These are phyloP conservation scores for Saxidomus purpurata DNA, from an alignment of 1,140 invertebrate species.

Conservation along the genomic window DNA sequence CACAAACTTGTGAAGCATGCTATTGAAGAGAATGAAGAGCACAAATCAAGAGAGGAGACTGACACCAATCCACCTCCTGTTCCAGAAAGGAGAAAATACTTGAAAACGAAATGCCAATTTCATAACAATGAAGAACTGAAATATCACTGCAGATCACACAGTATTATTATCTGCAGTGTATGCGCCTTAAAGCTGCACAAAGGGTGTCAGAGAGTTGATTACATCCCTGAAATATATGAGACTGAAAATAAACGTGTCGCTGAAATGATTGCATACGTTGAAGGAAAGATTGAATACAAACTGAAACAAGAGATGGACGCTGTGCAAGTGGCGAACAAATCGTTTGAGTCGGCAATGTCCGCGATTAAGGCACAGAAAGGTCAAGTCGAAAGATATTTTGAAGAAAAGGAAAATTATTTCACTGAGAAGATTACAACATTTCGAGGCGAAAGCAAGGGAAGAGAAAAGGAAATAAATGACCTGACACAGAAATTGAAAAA, in stretches of 20 bases:
- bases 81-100: neutral
- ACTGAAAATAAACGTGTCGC: neutral
- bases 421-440: neutral
- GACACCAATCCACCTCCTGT: too few species aligned
- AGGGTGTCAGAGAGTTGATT: neutral
- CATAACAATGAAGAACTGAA: neutral
- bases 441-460: neutral
- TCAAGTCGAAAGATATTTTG: neutral
- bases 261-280: neutral
- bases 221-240: neutral
- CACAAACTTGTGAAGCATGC: too few species aligned
- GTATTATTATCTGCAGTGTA: neutral
- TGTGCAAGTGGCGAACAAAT: neutral
- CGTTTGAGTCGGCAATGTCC: too few species aligned
- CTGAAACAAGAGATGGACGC: neutral
- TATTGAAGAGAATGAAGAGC: neutral
- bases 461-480: neutral
- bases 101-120: neutral
- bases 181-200: neutral
- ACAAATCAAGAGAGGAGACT: neutral
- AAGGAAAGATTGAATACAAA: neutral
- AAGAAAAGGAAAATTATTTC: neutral
- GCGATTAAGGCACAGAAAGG: neutral
- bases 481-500: neutral
- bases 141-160: neutral